phyloP scores from a whole-genome alignment of 1,140 invertebrate species.

The Drosophila micromelanica region DNA sequence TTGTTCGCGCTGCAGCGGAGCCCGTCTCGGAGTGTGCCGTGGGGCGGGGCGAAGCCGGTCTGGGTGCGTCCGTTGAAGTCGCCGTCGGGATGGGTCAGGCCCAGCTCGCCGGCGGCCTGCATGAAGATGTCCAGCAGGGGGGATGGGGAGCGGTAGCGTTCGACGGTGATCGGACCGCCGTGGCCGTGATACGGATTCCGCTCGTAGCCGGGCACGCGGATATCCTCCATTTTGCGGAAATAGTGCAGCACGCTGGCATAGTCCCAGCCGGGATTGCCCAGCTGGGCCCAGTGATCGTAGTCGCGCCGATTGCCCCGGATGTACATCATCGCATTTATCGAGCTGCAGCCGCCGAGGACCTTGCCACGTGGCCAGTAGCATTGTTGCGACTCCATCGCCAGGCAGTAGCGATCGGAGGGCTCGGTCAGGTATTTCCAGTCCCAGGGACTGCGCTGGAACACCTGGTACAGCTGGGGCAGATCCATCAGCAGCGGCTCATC shows the following conservation, averaged over 20 bases:
- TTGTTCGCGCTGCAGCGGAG: conserved; percentile 92
- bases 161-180: conserved; percentile 88
- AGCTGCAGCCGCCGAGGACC: conserved; percentile 92
- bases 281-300: conserved; percentile 92
- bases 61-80: conserved; percentile 92
- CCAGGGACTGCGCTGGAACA: conserved; percentile 89
- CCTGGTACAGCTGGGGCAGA: conserved; percentile 90
- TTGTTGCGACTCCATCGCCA: conserved; percentile 86
- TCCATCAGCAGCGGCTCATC: conserved; percentile 91
- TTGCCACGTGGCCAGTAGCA: conserved; percentile 91
- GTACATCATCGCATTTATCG: conserved; percentile 95
- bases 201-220: conserved; percentile 87
- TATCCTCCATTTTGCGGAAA: conserved; percentile 91
- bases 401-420: conserved; percentile 88
- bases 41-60: conserved; percentile 89
- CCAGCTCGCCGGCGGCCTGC: conserved; percentile 86
- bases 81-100: conserved; percentile 85
- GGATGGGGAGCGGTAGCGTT: conserved; percentile 87
- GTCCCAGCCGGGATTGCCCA: conserved; percentile 90
- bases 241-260: conserved; percentile 92
- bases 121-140: conserved; percentile 88
- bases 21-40: conserved; percentile 92
- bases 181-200: conserved; percentile 87
- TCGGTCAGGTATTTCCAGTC: conserved; percentile 94
- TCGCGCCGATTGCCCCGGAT: conserved; percentile 93